Evolutionary conservation across 1,140 invertebrate genomes (phyloP).

Genomic region (Eufriesea mexicana): DNA sequence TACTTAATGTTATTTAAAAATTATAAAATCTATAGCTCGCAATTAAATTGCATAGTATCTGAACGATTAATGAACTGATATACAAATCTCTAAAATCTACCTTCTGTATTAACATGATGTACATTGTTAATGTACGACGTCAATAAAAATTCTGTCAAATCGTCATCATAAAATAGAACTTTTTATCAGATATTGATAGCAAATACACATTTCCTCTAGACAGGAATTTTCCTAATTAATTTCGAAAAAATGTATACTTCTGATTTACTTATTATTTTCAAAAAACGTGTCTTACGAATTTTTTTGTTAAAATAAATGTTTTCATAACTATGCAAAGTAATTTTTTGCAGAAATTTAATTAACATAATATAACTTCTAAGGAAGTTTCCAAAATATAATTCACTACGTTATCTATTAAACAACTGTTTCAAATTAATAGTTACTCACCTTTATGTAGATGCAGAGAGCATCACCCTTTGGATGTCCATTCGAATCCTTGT

Average conservation of each 20-base stretch:
- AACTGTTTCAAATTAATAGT: neutral
- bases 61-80: slow-evolving; percentile 13
- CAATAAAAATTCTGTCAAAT: slow-evolving; percentile 30
- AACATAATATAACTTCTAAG: neutral
- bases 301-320: neutral
- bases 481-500: slow-evolving; percentile 91
- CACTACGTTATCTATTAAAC: neutral
- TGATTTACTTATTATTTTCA: neutral
- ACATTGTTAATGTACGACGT: neutral
- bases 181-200: neutral
- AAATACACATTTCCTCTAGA: too few relatives aligned
- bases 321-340: neutral
- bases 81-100: slow-evolving; percentile 16
- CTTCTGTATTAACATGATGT: slow-evolving; percentile 45
- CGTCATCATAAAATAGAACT: neutral
- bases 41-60: neutral
- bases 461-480: slow-evolving; percentile 98
- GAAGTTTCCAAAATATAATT: neutral
- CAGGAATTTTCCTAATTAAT: neutral
- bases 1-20: neutral
- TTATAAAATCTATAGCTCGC: neutral
- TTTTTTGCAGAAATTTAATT: neutral
- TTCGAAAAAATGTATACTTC: neutral
- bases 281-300: neutral
- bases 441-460: slow-evolving; percentile 95